Percentiles rank a stretch among this genome's conserved stretches.
phyloP scores from a whole-genome alignment of 2,113 vertebrate genomes.

The Pituophis catenifer region DNA sequence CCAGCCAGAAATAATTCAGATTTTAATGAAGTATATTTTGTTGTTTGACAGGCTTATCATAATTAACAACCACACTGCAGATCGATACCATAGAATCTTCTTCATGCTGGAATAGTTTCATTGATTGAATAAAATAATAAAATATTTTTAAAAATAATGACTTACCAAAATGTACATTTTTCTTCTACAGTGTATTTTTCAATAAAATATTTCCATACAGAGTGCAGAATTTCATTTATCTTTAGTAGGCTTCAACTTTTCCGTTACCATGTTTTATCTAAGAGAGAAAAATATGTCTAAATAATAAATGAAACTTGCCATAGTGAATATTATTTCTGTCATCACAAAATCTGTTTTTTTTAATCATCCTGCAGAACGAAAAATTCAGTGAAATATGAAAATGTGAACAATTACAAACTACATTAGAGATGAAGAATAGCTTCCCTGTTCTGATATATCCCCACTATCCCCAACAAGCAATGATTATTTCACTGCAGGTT shows the following conservation, averaged over 20 bases:
- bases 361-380: neutral
- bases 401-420: neutral
- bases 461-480: neutral
- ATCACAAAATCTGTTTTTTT: neutral
- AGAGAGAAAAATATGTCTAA: neutral
- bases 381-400: neutral
- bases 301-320: neutral
- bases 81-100: neutral
- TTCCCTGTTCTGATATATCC: neutral
- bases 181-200: neutral
- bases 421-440: neutral
- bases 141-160: neutral
- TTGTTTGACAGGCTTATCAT: neutral
- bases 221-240: neutral
- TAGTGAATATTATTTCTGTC: neutral
- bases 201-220: neutral
- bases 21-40: neutral
- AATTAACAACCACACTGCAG: neutral
- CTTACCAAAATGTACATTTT: neutral
- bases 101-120: neutral
- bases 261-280: neutral
- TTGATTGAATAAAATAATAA: neutral
- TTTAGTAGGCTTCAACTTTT: neutral
- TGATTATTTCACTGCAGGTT: neutral
- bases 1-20: neutral